Percentiles rank a stretch among this genome's conserved stretches.
Conservation (phyloP, 2,797 vertebrate species). For the Fistularia commersonii region DNA sequence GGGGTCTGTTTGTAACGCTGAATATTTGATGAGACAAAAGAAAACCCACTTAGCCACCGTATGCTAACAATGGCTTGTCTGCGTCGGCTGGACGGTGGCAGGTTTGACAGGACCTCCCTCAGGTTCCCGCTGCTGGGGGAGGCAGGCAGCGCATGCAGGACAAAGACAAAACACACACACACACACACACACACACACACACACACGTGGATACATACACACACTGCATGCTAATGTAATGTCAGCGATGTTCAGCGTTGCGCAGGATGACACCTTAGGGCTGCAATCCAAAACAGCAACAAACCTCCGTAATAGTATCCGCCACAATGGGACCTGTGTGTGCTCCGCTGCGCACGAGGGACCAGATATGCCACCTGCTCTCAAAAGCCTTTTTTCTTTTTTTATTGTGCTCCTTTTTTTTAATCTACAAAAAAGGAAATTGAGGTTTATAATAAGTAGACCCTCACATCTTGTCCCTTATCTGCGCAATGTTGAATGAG, state of each 20-base stretch:
- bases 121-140: conserved; percentile 19
- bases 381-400: conserved; percentile 38
- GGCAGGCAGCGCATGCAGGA: neutral
- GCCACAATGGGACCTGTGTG: conserved; percentile 49
- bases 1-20: conserved; percentile 74
- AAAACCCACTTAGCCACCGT: conserved; percentile 66
- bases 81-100: conserved; percentile 35
- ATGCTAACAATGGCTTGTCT: conserved; percentile 70
- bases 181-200: conserved; percentile 19
- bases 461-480: too few species aligned
- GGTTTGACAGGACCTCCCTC: conserved; percentile 37
- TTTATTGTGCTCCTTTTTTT: conserved; percentile 4
- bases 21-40: conserved; percentile 75
- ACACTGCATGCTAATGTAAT: conserved; percentile 21
- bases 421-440: neutral
- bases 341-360: conserved; percentile 42
- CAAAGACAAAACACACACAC: conserved; percentile 12
- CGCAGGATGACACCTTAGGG: conserved; percentile 32
- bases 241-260: conserved; percentile 31
- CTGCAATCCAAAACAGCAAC: conserved; percentile 41
- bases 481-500: too few species aligned
- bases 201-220: conserved; percentile 10
- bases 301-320: conserved; percentile 54
- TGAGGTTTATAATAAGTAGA: neutral
- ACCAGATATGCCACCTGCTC: conserved; percentile 45